Evolutionary conservation across 1,140 invertebrate species (phyloP), one percentile per base, ranked within the genome.

Genomic region (Papilio xuthus): DNA sequence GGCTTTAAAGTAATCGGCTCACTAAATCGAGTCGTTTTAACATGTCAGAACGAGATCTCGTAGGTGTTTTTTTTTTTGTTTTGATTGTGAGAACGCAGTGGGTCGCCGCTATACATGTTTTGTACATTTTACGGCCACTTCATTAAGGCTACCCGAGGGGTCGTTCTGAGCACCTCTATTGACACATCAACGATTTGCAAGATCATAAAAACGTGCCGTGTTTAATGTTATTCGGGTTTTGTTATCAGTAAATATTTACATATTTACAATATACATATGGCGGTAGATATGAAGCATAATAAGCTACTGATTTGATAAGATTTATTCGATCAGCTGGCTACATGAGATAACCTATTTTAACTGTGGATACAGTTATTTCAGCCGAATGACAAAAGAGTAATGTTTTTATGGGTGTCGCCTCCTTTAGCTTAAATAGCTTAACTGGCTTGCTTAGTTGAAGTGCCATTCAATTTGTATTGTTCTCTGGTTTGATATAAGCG

Each of bases 51-150:
- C 92, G 91, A 87, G 90, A 81, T 87, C 82, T 87, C 82, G 78
- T 78, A 85, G 23, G 13, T 67, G 23, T 15, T 67, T 67, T 67
- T 23, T 56, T 88, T 88, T 88, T 82, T 87, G 87, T 85, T 80
- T 42, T 13, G 44, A 28, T 74, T 81, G 78, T 78, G 63, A 77
- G 84, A 81, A 53, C 86, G 77, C 88, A 85, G 87, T 89, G 86
- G 89, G 90, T 85, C 83, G 85, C 84, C 26, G 60, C 89, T 81
- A 82, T 86, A 79, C 88, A 86, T 85, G 88, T 90, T 91, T 91
- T 91, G 86, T 92, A 84, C 86, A 85, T 92, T 91, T 93, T 92
- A 93, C 88, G 84, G 86, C 84, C 86, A 89, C 87, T 89, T 91
- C 88, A 90, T 90, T 91, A 90, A 82, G 79, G 79, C 83, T 84